phyloP scores from a whole-genome alignment of 2,113 vertebrate species.

The Grus americana region DNA sequence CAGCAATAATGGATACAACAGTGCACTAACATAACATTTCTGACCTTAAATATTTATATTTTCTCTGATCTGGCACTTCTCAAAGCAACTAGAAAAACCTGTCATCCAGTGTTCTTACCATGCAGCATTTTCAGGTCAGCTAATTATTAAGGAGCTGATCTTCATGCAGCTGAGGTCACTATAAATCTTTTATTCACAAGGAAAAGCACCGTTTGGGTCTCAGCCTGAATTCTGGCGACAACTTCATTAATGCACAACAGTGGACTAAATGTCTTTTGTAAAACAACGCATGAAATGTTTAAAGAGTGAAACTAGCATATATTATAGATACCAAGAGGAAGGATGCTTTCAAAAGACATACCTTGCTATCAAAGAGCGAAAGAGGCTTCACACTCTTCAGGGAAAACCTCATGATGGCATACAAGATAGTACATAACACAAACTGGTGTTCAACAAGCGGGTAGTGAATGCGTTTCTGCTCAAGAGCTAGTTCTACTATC shows the following conservation, averaged over 20 bases:
- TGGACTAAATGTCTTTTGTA: not conserved
- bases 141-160: not conserved
- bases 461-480: conserved; percentile 91
- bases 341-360: conserved; percentile 27
- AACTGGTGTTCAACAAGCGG: conserved; percentile 94
- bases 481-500: conserved; percentile 90
- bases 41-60: not conserved
- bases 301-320: fast-evolving
- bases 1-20: not conserved
- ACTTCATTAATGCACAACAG: not conserved
- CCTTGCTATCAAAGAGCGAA: conserved; percentile 93
- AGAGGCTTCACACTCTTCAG: conserved; percentile 88
- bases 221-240: not conserved
- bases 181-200: not conserved
- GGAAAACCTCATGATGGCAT: conserved; percentile 83
- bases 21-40: not conserved
- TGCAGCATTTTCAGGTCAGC: not conserved
- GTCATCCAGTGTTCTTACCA: not conserved
- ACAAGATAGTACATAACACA: conserved; percentile 83
- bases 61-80: not conserved
- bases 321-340: not conserved
- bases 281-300: not conserved
- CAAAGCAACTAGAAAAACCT: not conserved
- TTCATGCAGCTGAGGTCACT: not conserved
- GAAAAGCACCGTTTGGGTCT: not conserved